Percentiles rank a stretch among this genome's conserved stretches.
Conservation (phyloP, 2,113 vertebrate species). For the Struthidea cinerea region DNA sequence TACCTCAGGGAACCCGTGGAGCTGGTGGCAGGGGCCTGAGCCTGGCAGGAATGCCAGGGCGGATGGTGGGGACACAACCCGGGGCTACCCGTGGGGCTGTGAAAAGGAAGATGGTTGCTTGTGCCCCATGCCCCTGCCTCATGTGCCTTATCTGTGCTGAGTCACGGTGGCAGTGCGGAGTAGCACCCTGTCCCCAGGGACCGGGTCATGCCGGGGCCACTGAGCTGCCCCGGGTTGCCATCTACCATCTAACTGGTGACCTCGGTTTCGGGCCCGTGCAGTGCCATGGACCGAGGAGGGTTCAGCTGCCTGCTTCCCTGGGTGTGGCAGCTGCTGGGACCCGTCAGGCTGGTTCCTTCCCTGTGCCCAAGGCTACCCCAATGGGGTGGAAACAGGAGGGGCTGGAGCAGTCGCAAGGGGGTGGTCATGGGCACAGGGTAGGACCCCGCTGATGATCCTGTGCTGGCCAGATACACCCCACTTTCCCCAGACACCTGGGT, state of each 20-base stretch:
- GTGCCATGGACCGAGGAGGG: neutral
- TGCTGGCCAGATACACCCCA: fast-evolving
- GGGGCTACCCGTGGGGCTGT: fast-evolving
- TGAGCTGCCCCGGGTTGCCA: fast-evolving
- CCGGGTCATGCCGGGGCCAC: neutral
- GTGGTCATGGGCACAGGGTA: neutral
- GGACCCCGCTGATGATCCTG: fast-evolving
- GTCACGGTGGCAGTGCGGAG: neutral
- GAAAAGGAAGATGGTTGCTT: fast-evolving
- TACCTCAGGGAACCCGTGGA: neutral
- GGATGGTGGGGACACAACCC: fast-evolving
- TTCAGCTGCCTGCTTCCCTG: neutral
- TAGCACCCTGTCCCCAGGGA: neutral
- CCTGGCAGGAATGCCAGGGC: fast-evolving
- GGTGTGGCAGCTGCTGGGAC: neutral
- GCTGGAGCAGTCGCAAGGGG: fast-evolving
- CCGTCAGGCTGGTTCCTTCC: neutral
- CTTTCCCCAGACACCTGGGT: neutral
- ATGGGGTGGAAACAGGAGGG: neutral
- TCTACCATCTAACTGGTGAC: neutral
- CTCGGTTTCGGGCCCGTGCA: fast-evolving
- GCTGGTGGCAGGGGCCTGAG: neutral
- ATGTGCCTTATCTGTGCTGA: slow-evolving; percentile 7
- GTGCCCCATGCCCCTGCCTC: fast-evolving
- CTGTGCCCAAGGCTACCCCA: neutral